Conservation (phyloP, 92 coral and sea anemone species). For the Porites lobata region DNA sequence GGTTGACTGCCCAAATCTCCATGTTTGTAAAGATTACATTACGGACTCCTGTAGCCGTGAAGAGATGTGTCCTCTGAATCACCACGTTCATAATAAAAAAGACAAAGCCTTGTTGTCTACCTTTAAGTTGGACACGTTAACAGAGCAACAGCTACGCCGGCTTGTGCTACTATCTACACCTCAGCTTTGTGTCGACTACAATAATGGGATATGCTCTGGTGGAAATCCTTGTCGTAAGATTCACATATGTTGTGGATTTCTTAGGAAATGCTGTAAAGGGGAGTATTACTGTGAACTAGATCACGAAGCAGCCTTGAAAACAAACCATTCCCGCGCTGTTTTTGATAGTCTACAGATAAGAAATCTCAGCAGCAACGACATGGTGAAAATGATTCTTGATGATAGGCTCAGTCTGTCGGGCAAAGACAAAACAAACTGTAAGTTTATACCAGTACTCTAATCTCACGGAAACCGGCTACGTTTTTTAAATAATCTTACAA, state of each 20-base stretch:
- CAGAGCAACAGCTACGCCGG: slow-evolving; percentile 46
- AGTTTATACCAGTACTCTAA: no score
- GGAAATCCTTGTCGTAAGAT: slow-evolving; percentile 48
- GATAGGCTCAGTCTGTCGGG: slow-evolving; percentile 23
- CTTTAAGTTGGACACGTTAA: slow-evolving; percentile 48
- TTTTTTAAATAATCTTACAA: no score
- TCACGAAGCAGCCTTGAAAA: slow-evolving; percentile 63
- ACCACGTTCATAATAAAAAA: slow-evolving; percentile 23
- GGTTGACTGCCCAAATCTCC: slow-evolving; percentile 40
- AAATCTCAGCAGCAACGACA: not conserved
- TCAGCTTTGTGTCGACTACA: slow-evolving; percentile 66
- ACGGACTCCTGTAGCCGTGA: slow-evolving; percentile 50
- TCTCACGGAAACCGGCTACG: no score
- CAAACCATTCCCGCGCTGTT: slow-evolving; percentile 46
- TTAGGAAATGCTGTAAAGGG: slow-evolving; percentile 54
- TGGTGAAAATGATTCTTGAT: slow-evolving; percentile 55
- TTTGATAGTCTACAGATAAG: slow-evolving; percentile 7
- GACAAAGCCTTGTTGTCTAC: slow-evolving; percentile 27
- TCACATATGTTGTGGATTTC: slow-evolving; percentile 75
- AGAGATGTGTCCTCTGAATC: slow-evolving; percentile 44
- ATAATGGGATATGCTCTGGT: slow-evolving; percentile 32
- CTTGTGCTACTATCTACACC: slow-evolving; percentile 53
- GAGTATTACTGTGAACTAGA: slow-evolving; percentile 31
- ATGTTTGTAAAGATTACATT: slow-evolving; percentile 51
- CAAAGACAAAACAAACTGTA: not conserved